Conservation (phyloP, 2,797 vertebrate species). For the Euthynnus affinis region DNA sequence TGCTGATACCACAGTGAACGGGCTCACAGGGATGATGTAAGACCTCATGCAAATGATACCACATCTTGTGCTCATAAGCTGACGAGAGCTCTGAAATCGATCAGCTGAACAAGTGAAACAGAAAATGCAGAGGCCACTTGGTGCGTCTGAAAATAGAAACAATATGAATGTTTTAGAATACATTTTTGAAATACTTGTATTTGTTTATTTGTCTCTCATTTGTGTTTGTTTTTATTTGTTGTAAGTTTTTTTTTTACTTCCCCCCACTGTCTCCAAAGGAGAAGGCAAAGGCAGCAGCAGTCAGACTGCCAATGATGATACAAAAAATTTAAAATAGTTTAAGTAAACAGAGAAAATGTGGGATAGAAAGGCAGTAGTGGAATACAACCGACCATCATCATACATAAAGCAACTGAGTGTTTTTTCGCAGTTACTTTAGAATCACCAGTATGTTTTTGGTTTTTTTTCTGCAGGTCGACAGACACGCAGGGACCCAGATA, state of each 20-base stretch:
- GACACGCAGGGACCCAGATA: neutral
- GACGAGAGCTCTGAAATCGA: slow-evolving; percentile 43
- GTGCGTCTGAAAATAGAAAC: too few relatives aligned
- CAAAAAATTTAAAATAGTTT: neutral
- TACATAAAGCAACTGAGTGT: neutral
- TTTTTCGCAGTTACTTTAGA: neutral
- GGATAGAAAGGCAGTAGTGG: neutral
- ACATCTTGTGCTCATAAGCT: slow-evolving; percentile 58
- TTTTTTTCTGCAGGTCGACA: slow-evolving; percentile 11
- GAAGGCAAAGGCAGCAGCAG: neutral
- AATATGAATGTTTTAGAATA: too few relatives aligned
- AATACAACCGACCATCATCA: neutral
- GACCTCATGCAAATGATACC: slow-evolving; percentile 77
- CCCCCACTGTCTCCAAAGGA: neutral
- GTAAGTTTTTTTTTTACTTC: neutral
- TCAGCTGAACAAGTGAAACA: slow-evolving; percentile 54
- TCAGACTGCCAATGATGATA: slow-evolving; percentile 11
- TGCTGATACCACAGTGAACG: slow-evolving; percentile 74
- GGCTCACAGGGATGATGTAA: slow-evolving; percentile 78
- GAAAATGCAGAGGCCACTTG: slow-evolving; percentile 9
- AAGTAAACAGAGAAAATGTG: neutral
- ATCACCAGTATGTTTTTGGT: slow-evolving; percentile 3
- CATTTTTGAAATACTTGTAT: neutral
- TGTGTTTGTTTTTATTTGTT: slow-evolving; percentile 27
- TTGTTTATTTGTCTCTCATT: slow-evolving; percentile 12